A percentile compares a stretch with the other conserved stretches of the same genome.
Evolutionary conservation across 2,888 invertebrate genomes (phyloP).

Genomic region (Metalampra italica): DNA sequence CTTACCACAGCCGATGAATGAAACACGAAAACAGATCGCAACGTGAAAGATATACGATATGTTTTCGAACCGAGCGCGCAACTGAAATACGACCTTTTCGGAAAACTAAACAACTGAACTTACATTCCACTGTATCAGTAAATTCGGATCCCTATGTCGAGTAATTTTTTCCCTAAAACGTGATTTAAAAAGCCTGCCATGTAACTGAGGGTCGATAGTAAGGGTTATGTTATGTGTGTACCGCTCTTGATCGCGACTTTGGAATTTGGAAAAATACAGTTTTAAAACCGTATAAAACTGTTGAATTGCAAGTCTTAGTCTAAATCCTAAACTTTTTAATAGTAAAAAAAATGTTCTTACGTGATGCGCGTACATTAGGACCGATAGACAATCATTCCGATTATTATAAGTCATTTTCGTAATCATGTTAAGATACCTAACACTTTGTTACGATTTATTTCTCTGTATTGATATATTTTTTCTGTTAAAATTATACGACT

Average conservation of each 20-base stretch:
- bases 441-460: too few relatives aligned
- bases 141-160: constrained; percentile 67
- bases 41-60: constrained; percentile 38
- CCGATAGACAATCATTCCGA: too few relatives aligned
- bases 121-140: constrained; percentile 69
- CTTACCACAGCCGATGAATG: constrained; percentile 31
- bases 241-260: too few relatives aligned
- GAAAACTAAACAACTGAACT: constrained; percentile 44
- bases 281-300: too few relatives aligned
- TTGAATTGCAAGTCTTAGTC: too few relatives aligned
- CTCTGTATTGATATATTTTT: too few relatives aligned
- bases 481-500: constrained; percentile 21
- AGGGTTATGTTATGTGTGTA: constrained; percentile 24
- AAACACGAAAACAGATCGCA: constrained; percentile 44
- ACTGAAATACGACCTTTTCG: constrained; percentile 36
- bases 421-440: too few relatives aligned
- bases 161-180: constrained; percentile 55
- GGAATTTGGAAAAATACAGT: too few relatives aligned
- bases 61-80: constrained; percentile 33
- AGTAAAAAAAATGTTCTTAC: too few relatives aligned
- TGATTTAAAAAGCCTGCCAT: constrained; percentile 54
- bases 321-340: too few relatives aligned
- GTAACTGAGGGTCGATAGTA: constrained; percentile 22
- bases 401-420: too few relatives aligned
- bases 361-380: too few relatives aligned